These are phyloP conservation scores for Nicator chloris DNA, from an alignment of 2,113 vertebrate genomes.

Conservation along the genomic window DNA sequence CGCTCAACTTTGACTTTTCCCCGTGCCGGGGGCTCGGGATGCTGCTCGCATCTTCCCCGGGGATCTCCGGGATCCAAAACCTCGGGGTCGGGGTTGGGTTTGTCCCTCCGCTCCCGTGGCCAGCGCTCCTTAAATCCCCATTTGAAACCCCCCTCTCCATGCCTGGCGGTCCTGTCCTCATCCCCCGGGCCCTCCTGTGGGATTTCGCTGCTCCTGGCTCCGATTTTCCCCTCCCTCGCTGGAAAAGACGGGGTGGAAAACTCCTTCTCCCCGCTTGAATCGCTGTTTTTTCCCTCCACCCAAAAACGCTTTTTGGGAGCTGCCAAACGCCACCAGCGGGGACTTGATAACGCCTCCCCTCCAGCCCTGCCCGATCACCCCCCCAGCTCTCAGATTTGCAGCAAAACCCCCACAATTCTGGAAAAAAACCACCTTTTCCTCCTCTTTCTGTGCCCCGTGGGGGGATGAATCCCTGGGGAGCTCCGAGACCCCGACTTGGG, in stretches of 20 bases:
- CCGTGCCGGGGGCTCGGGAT: fast-evolving
- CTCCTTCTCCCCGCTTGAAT: not conserved
- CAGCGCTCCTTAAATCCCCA: fast-evolving
- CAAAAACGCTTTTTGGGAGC: not conserved
- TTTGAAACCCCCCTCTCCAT: too few species aligned
- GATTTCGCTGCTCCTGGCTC: not conserved
- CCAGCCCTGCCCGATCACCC: fast-evolving
- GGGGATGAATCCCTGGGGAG: not conserved
- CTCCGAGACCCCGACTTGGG: not conserved
- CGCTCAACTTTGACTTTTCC: not conserved
- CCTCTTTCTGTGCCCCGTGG: fast-evolving
- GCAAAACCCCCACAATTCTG: not conserved
- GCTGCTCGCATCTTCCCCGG: not conserved
- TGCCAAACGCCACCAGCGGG: fast-evolving
- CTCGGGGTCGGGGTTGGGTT: not conserved
- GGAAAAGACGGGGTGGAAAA: not conserved
- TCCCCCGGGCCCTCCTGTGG: not conserved
- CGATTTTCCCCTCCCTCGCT: not conserved
- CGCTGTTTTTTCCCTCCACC: not conserved
- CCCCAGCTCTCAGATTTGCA: not conserved
- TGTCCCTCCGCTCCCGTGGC: fast-evolving
- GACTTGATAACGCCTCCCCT: fast-evolving
- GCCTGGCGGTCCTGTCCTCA: not conserved
- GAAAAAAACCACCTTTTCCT: fast-evolving
- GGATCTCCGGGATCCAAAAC: not conserved